Evolutionary conservation across 2,888 invertebrate genomes (phyloP), one percentile per base, ranked within the genome.

Genomic region (Galerucella calmariensis): DNA sequence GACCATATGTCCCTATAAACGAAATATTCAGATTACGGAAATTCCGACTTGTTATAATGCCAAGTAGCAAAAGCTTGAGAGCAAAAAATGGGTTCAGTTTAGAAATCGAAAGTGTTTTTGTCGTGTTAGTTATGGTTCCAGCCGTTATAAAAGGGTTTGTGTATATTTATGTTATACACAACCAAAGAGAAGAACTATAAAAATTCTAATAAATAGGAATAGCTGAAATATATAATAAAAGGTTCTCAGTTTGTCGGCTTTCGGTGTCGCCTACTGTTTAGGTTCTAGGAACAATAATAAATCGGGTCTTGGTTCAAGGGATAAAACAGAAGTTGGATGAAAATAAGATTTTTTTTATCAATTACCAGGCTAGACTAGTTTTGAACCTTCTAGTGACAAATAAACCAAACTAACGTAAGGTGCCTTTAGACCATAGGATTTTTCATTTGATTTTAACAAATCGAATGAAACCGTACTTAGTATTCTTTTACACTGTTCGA

Each of bases 231-330:
- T 56, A 78, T 80, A 79, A 77, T 80, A 80, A 81, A 82, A 81
- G 81, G 81, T 78, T 74, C 77, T 44, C 63, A 46, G 77, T 78
- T 77, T 79, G 80, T 82, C 82, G 83, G 82, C 65, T 81, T 81
- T 81, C 78, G 80, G 81, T 79, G 77, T 75, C 68, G 76, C 79
- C 84, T 83, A 83, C 83, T 82, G 82, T 82, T 80, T 77, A 76
- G 78, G 73, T 80, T 80, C 80, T 75, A 20, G 51, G 79, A 81
- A 81, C 24, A 72, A 76, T 72, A 67, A 68, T 72, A 74, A 72
- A 75, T 70, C 67, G 16, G 71, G 20, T 35, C 2, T 16, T 8
- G 14, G 53, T 16, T 6, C 10, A 56, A 56, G 9, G 16, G 16
- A 20, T 56, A 20, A 20, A 56, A 56, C 56, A 56, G 56, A 56